Evolutionary conservation across 2,888 invertebrate genomes (phyloP).

Genomic region (Coelopa pilipes): DNA sequence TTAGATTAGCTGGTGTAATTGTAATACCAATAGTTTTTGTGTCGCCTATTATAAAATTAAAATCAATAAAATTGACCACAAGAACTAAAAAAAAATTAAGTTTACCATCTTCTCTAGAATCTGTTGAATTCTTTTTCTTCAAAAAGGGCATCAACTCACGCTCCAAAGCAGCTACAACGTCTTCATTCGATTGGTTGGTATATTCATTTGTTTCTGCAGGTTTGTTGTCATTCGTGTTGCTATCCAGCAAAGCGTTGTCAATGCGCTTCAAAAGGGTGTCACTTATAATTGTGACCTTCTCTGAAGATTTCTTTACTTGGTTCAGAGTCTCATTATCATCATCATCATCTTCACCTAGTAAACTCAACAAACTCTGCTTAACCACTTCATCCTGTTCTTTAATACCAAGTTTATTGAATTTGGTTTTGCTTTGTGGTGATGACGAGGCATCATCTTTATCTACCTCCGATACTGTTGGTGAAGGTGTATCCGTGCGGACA

Average conservation of each 20-base stretch:
- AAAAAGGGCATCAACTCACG: slow-evolving; percentile 31
- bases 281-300: slow-evolving; percentile 32
- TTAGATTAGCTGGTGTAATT: not conserved
- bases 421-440: not conserved
- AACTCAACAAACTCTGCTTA: not conserved
- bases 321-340: not conserved
- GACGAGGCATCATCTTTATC: slow-evolving; percentile 30
- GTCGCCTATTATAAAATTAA: not conserved
- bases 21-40: not conserved
- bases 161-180: slow-evolving; percentile 28
- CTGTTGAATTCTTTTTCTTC: slow-evolving; percentile 17
- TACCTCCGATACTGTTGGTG: slow-evolving; percentile 48
- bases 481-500: slow-evolving; percentile 45
- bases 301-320: not conserved
- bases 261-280: slow-evolving; percentile 40
- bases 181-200: slow-evolving; percentile 17
- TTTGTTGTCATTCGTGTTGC: slow-evolving; percentile 11
- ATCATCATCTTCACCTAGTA: not conserved
- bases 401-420: not conserved
- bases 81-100: no score
- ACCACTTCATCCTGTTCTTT: slow-evolving; percentile 1
- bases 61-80: slow-evolving; percentile 6
- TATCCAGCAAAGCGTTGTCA: slow-evolving; percentile 35
- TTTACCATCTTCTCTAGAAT: slow-evolving; percentile 8
- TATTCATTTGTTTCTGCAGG: not conserved